phyloP scores from a whole-genome alignment of 2,888 invertebrate species.

The Drosophila suboccidentalis region DNA sequence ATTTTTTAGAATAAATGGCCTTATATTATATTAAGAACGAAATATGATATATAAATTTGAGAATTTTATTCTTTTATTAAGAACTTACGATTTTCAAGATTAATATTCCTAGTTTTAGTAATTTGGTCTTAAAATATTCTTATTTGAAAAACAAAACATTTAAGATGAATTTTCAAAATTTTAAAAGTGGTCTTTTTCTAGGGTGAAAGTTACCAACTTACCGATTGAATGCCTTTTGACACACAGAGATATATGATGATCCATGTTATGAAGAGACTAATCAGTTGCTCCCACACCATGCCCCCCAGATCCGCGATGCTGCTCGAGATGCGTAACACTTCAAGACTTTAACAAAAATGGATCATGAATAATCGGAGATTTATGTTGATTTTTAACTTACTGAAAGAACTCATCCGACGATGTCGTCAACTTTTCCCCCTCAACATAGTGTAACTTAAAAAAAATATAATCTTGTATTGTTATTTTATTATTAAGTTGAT shows the following conservation, averaged over 20 bases:
- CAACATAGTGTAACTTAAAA: slow-evolving; percentile 10
- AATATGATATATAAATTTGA: too few relatives aligned
- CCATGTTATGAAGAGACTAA: slow-evolving; percentile 92
- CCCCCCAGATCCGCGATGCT: slow-evolving; percentile 91
- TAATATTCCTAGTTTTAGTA: too few relatives aligned
- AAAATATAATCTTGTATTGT: background rate
- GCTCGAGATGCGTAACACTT: slow-evolving; percentile 91
- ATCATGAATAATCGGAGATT: background rate
- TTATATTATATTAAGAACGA: too few relatives aligned
- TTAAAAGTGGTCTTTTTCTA: too few relatives aligned
- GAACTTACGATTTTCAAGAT: too few relatives aligned
- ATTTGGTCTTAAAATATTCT: too few relatives aligned
- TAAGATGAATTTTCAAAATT: too few relatives aligned
- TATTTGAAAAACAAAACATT: too few relatives aligned
- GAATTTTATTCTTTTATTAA: too few relatives aligned
- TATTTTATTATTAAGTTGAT: background rate
- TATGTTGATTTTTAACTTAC: slow-evolving; percentile 86
- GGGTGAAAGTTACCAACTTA: slow-evolving; percentile 37
- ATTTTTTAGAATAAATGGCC: too few relatives aligned
- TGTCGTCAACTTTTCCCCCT: slow-evolving; percentile 84
- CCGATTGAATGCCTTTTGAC: slow-evolving; percentile 93
- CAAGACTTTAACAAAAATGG: slow-evolving; percentile 87
- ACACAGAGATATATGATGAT: slow-evolving; percentile 93
- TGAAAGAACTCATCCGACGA: slow-evolving; percentile 94
- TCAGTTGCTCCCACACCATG: slow-evolving; percentile 93